Base-by-base conservation (phyloP, 2,113 vertebrate species). In the Diphyllodes magnificus region DNA sequence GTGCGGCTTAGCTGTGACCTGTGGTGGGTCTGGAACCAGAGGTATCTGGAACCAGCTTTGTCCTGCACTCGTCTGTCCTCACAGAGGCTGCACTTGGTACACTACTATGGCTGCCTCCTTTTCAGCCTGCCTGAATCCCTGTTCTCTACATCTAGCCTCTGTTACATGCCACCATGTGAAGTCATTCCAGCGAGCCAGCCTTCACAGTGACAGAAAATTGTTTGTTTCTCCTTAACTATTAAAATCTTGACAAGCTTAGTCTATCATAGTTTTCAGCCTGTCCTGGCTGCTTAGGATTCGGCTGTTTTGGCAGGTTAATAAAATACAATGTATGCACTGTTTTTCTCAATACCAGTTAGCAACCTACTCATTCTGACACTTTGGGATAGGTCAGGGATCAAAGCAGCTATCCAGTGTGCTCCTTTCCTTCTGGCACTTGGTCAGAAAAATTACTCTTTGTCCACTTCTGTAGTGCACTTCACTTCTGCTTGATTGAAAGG, bases 401-500 rank as follows among this genome's bases (percentile, higher is more conserved):
- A 63, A 81, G 24, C 28, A 70, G 33, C 31, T 76, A 13, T n/a
- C 20, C 15, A 40, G 9, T 53, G 33, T 73, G 8, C 22, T 82
- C 16, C 28, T 59, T 70, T 86, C 3, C 14, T 89, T 81, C 56
- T 44, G 39, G 27, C 28, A 59, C 23, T 56, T 49, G 8, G 44
- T 79, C 63, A 73, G 61, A 83, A 89, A 72, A 70, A 57, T 50
- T 83, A 11, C 30, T 88, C 14, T 69, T 82, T 0, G 9, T 78
- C 54, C 47, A 27, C 5, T 83, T 77, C 54, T 59, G 33, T 31
- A 72, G 33, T 31, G 33, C 35, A 35, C 21, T 91, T 91, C 1
- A 53, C 82, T 86, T 92, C 81, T 92, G 44, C 59, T 81, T 81
- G 64, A 76, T 37, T 59, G 72, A 71, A 73, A 47, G 15, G 35